Percentiles rank a stretch among this genome's conserved stretches.
Evolutionary conservation across 1,140 invertebrate species (phyloP).

Genomic region (Rhopalosiphum padi): DNA sequence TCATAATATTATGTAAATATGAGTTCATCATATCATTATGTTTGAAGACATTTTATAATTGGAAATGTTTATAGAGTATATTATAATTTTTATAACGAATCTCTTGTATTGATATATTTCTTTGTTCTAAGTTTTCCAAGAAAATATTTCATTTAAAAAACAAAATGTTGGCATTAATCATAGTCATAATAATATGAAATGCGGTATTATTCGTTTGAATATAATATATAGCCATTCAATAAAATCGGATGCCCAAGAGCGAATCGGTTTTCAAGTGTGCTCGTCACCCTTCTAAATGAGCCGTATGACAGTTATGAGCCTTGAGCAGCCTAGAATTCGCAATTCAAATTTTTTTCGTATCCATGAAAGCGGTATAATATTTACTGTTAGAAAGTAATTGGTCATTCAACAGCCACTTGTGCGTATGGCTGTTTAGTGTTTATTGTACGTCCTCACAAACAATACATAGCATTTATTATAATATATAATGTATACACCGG

Average conservation of each 20-base stretch:
- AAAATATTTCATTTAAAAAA: background rate
- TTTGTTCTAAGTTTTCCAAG: background rate
- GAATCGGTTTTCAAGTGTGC: constrained; percentile 42
- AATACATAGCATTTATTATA: constrained; percentile 3
- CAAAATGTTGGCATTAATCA: background rate
- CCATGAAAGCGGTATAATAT: background rate
- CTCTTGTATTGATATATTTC: background rate
- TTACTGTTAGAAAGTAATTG: constrained; percentile 36
- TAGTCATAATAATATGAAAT: background rate
- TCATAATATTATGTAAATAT: background rate
- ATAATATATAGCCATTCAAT: background rate
- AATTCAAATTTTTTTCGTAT: background rate
- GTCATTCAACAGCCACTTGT: constrained; percentile 40
- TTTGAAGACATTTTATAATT: too few relatives aligned
- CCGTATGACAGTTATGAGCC: constrained; percentile 46
- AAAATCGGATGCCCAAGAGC: constrained; percentile 35
- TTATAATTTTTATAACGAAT: too few relatives aligned
- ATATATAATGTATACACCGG: background rate
- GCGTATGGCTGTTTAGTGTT: background rate
- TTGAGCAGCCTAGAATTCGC: constrained; percentile 27
- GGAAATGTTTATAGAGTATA: too few relatives aligned
- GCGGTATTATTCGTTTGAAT: constrained; percentile 29
- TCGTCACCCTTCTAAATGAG: constrained; percentile 50
- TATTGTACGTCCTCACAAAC: background rate
- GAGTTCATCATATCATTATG: background rate